Evolutionary conservation across 1,140 invertebrate species (phyloP).

Genomic region (Danaus melanippus): DNA sequence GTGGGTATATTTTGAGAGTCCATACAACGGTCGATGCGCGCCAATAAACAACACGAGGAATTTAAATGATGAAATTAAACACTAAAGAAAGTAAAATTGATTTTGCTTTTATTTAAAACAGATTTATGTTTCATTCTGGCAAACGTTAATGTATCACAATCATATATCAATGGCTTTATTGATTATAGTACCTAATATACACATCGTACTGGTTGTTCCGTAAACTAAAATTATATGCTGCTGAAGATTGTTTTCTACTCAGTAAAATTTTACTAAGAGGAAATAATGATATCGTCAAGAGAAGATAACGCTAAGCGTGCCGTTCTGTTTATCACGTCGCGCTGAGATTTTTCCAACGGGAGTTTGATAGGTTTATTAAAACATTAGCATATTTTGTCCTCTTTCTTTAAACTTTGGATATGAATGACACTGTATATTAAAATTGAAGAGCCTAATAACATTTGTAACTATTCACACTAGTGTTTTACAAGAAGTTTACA

Average conservation of each 20-base stretch:
- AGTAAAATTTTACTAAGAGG: slow-evolving; percentile 62
- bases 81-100: slow-evolving; percentile 25
- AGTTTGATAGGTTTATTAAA: slow-evolving; percentile 36
- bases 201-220: too few species aligned
- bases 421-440: too few species aligned
- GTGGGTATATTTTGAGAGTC: slow-evolving; percentile 68
- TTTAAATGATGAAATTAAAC: slow-evolving; percentile 66
- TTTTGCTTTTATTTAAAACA: too few species aligned
- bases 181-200: too few species aligned
- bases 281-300: slow-evolving; percentile 67
- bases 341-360: slow-evolving; percentile 43
- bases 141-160: neutral
- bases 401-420: too few species aligned
- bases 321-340: slow-evolving; percentile 54
- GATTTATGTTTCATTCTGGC: neutral
- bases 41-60: slow-evolving; percentile 56
- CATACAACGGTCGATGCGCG: slow-evolving; percentile 53
- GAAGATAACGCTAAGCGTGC: slow-evolving; percentile 57
- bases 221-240: slow-evolving; percentile 51
- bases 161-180: too few species aligned
- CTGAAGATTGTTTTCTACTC: slow-evolving; percentile 54
- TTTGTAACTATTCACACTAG: slow-evolving; percentile 17
- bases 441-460: too few species aligned
- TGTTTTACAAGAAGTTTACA: slow-evolving; percentile 40
- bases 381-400: slow-evolving; percentile 15